phyloP scores from a whole-genome alignment of 2,113 vertebrate genomes.

The Solea senegalensis region DNA sequence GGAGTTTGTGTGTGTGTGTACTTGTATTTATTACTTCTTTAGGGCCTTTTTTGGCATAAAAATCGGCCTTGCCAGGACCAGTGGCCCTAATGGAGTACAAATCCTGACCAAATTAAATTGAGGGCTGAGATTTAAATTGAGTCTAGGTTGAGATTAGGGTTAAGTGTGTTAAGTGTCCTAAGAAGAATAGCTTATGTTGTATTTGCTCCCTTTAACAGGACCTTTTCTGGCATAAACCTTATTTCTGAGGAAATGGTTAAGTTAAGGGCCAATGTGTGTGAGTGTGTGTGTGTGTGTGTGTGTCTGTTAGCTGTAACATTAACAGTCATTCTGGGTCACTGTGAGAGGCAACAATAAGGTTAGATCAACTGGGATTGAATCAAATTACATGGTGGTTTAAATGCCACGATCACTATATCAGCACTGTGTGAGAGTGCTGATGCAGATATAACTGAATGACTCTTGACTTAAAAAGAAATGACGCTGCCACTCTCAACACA shows the following conservation, averaged over 20 bases:
- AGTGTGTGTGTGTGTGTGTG: not conserved
- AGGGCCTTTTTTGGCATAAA: too few species aligned
- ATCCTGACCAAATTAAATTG: too few species aligned
- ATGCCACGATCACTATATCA: conserved; percentile 41
- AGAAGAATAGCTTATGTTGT: too few species aligned
- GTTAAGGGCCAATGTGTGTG: not conserved
- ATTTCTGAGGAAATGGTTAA: too few species aligned
- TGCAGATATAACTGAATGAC: conserved; percentile 20
- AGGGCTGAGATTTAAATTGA: too few species aligned
- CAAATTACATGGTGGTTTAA: conserved; percentile 42
- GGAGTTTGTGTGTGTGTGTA: conserved; percentile 8
- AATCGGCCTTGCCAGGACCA: too few species aligned
- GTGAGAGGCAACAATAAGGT: conserved; percentile 37
- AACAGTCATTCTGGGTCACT: conserved; percentile 47
- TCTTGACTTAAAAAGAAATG: conserved; percentile 29
- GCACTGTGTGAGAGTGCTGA: conserved; percentile 37
- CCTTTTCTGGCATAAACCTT: too few species aligned
- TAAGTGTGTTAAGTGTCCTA: too few species aligned
- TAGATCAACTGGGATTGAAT: conserved; percentile 36
- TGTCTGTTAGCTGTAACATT: conserved; percentile 11
- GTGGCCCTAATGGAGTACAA: too few species aligned
- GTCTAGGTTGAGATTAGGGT: too few species aligned
- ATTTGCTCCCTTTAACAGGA: too few species aligned
- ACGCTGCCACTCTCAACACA: conserved; percentile 6
- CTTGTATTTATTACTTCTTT: too few species aligned